Percentiles rank a stretch among this genome's conserved stretches.
Conservation (phyloP, 2,113 vertebrate species). For the Budorcas taxicolor region DNA sequence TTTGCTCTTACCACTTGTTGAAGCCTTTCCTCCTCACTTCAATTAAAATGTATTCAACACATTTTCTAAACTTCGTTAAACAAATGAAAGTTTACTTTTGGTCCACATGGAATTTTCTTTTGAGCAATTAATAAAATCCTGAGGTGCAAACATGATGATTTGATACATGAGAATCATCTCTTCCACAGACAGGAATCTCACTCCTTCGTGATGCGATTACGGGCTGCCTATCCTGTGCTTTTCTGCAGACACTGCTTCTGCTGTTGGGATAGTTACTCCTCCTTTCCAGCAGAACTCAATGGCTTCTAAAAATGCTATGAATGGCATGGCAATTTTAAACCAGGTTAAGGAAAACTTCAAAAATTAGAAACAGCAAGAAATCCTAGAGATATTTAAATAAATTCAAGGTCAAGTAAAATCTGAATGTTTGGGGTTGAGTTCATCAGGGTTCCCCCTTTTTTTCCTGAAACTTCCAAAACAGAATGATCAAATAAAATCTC, state of each 20-base stretch:
- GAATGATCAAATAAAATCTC: constrained; percentile 36
- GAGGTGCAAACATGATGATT: neutral
- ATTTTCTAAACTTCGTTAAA: neutral
- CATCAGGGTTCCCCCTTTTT: neutral
- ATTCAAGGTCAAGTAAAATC: neutral
- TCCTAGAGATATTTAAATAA: constrained; percentile 29
- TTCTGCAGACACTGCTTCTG: neutral
- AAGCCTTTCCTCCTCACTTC: constrained; percentile 45
- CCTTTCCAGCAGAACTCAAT: neutral
- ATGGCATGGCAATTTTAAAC: neutral
- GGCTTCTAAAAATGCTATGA: neutral
- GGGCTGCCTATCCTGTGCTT: neutral
- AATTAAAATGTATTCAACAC: neutral
- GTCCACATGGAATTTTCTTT: neutral
- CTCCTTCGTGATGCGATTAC: rapidly evolving
- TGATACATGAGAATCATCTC: neutral
- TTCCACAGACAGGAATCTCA: rapidly evolving
- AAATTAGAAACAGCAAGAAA: neutral
- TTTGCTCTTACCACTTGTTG: constrained; percentile 31
- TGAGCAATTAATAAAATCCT: neutral
- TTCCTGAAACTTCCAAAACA: neutral
- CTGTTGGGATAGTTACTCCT: neutral
- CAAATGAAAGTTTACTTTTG: neutral
- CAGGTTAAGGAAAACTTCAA: neutral
- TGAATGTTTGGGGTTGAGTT: neutral